Evolutionary conservation across 2,113 vertebrate genomes (phyloP).

Genomic region (Dromas ardeola): DNA sequence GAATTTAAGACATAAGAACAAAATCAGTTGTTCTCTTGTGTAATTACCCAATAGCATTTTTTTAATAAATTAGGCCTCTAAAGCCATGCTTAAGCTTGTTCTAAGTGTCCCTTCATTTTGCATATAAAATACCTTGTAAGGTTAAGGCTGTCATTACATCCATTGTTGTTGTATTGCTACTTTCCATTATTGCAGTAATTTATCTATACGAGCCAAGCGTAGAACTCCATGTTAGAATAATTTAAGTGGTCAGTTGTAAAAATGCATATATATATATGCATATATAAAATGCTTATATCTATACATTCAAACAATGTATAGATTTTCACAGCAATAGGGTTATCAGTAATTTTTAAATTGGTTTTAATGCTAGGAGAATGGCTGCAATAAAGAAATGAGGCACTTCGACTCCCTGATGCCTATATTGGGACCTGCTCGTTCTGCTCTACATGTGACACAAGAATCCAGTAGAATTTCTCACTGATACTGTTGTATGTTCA

Average conservation of each 20-base stretch:
- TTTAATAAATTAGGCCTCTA: not conserved
- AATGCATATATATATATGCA: not conserved
- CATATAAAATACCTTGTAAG: not conserved
- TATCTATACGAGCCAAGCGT: not conserved
- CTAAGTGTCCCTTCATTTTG: not conserved
- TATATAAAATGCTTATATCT: not conserved
- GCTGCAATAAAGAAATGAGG: not conserved
- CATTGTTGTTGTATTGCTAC: not conserved
- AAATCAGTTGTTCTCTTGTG: not conserved
- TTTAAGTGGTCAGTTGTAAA: not conserved
- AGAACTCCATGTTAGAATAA: not conserved
- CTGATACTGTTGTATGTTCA: not conserved
- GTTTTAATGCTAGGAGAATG: not conserved
- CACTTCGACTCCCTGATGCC: fast-evolving
- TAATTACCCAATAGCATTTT: not conserved
- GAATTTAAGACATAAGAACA: not conserved
- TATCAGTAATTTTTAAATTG: not conserved
- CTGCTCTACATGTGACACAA: not conserved
- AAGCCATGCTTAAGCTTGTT: not conserved
- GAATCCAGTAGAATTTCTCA: not conserved
- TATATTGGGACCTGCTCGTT: not conserved
- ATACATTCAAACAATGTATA: not conserved
- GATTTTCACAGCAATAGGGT: not conserved
- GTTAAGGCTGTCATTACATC: not conserved
- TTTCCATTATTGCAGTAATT: not conserved